A percentile compares a stretch with the other conserved stretches of the same genome.
Evolutionary conservation across 2,888 invertebrate species (phyloP).

Genomic region (Linnaemya vulpina): DNA sequence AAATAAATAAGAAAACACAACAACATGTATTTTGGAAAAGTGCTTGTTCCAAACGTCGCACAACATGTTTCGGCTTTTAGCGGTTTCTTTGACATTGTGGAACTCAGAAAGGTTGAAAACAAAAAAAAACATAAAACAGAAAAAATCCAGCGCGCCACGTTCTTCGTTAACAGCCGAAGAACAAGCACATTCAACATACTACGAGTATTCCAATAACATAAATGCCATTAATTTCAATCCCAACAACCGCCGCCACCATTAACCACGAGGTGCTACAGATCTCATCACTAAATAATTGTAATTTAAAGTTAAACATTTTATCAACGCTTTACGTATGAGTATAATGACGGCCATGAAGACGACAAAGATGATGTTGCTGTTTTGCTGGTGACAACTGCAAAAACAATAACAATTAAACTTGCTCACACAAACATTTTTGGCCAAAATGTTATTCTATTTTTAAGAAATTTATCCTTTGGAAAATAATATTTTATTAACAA

Average conservation of each 20-base stretch:
- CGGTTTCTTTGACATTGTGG: slow-evolving; percentile 73
- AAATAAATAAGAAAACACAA: slow-evolving; percentile 48
- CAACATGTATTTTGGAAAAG: slow-evolving; percentile 70
- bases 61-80: slow-evolving; percentile 76
- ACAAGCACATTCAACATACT: slow-evolving; percentile 68
- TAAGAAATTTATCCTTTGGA: neutral
- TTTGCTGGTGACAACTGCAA: slow-evolving; percentile 47
- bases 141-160: slow-evolving; percentile 78
- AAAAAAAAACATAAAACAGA: slow-evolving; percentile 42
- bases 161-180: slow-evolving; percentile 79
- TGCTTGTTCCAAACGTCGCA: slow-evolving; percentile 73
- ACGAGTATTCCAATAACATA: slow-evolving; percentile 60
- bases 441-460: neutral
- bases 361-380: slow-evolving; percentile 40
- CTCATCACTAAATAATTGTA: slow-evolving; percentile 72
- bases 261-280: slow-evolving; percentile 71
- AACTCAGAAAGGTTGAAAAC: slow-evolving; percentile 33
- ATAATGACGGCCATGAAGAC: slow-evolving; percentile 32
- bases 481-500: neutral
- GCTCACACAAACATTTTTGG: neutral
- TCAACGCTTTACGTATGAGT: slow-evolving; percentile 50
- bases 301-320: slow-evolving; percentile 67
- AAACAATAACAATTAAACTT: slow-evolving; percentile 6
- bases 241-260: slow-evolving; percentile 58
- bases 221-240: slow-evolving; percentile 68